Evolutionary conservation across 1,140 invertebrate species (phyloP), one percentile per base, ranked within the genome.

Genomic region (Drosophila carrolli): DNA sequence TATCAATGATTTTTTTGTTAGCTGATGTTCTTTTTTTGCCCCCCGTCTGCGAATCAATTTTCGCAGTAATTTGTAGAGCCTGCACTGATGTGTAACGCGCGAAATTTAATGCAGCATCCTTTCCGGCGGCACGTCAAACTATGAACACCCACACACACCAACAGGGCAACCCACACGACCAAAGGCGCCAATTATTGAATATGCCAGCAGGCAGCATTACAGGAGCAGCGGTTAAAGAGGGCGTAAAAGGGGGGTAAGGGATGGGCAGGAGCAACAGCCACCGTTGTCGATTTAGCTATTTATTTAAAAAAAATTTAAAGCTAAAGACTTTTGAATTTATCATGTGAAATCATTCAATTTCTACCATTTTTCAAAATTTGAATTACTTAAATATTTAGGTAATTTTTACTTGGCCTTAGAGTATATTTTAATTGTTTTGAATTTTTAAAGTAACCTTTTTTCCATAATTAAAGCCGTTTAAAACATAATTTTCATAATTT

Each of bases 71-170:
- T 84, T 85, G 66, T 57, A 58, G 75, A 57, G 62, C 53, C 62
- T 81, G 60, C 41, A 60, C 67, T 85, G 62, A 77, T 81, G 56
- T 51, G 60, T 27, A 59, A 46, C 51, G 68, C 48, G 40, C 47
- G 44, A 68, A 85, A 86, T 85, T 86, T 85, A 86, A 86, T 86
- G 78, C 82, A 65, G 60, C 83, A 82, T 86, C 75, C 58, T 78
- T 81, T 86, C 60, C 38, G 78, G 78, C 65, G 55, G 78, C 57
- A 74, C 66, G 65, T 86, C 75, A 86, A 86, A 78, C 82, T 86
- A 58, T 65, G 61, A 59, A 46, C 48, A 40, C 16, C 48, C 27
- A 44, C 40, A 44, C 19, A 35, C 41, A 46, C 16, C 43, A 47
- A 32, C 53, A 56, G 14, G n/a, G 51, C 10, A 48, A 23, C 43